phyloP scores from a whole-genome alignment of 2,888 invertebrate species.

The Tiphia femorata region DNA sequence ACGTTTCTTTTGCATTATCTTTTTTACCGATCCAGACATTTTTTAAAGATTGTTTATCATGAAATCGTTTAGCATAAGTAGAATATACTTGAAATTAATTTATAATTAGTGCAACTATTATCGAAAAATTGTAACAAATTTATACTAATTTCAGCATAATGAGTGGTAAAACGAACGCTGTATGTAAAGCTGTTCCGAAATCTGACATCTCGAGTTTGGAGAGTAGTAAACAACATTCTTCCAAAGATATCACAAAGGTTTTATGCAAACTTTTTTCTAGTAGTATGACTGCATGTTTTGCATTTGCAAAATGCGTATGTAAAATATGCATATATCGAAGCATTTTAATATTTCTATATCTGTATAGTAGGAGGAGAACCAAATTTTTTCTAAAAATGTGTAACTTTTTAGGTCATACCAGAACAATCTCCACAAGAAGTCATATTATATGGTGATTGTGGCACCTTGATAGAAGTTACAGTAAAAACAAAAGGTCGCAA shows the following conservation, averaged over 20 bases:
- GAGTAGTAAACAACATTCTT: conserved; percentile 25
- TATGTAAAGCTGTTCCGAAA: conserved; percentile 31
- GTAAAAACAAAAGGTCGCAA: conserved; percentile 48
- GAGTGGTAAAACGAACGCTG: conserved; percentile 37
- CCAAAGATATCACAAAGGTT: conserved; percentile 33
- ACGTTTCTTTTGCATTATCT: too few relatives aligned
- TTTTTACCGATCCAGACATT: too few relatives aligned
- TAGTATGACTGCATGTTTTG: too few relatives aligned
- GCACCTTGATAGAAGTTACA: conserved; percentile 48
- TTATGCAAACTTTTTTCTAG: conserved; percentile 13
- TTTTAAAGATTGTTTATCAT: too few relatives aligned
- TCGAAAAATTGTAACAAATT: background rate
- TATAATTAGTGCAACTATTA: too few relatives aligned
- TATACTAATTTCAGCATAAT: conserved; percentile 38
- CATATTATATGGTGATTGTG: conserved; percentile 34
- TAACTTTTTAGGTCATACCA: conserved; percentile 19
- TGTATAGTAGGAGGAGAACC: background rate
- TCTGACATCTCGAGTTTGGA: conserved; percentile 35
- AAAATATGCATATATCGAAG: too few relatives aligned
- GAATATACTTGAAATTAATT: too few relatives aligned
- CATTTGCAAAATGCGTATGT: too few relatives aligned
- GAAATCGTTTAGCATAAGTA: too few relatives aligned
- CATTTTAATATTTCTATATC: background rate
- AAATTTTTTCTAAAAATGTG: background rate
- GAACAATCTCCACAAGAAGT: conserved; percentile 25